phyloP scores from a whole-genome alignment of 2,888 invertebrate genomes.

The Mesorhabditis spiculigera region DNA sequence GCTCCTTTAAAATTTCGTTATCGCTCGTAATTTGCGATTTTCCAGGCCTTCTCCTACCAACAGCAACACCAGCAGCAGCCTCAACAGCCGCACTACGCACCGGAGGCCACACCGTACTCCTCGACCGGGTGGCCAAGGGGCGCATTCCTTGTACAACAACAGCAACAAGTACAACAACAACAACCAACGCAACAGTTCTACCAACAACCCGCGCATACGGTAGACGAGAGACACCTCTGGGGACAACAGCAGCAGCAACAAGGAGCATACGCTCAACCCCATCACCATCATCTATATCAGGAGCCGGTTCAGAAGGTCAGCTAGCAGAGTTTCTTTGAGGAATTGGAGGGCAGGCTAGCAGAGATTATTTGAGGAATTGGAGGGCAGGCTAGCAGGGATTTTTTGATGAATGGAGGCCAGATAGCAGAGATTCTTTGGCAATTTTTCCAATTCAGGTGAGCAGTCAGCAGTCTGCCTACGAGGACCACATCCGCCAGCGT shows the following conservation, averaged over 20 bases:
- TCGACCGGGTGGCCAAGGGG: too few relatives aligned
- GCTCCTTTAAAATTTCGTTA: too few relatives aligned
- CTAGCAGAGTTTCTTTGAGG: neutral
- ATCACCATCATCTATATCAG: slow-evolving; percentile 6
- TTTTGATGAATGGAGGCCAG: neutral
- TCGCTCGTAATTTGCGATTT: too few relatives aligned
- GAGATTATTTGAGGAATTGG: neutral
- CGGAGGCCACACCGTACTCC: too few relatives aligned
- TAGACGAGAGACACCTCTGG: slow-evolving; percentile 3
- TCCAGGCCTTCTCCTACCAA: too few relatives aligned
- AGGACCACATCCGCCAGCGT: neutral
- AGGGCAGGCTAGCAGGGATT: neutral
- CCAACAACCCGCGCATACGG: slow-evolving; percentile 2
- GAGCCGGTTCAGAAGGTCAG: neutral
- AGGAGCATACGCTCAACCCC: slow-evolving; percentile 16
- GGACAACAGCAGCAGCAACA: slow-evolving; percentile 11
- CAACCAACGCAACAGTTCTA: neutral
- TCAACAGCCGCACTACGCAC: too few relatives aligned
- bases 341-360: neutral
- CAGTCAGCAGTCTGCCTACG: neutral
- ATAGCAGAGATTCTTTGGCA: neutral
- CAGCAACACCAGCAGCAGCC: too few relatives aligned
- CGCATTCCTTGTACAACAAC: too few relatives aligned
- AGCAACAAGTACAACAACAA: too few relatives aligned
- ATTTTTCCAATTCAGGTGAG: neutral